Evolutionary conservation across 2,888 invertebrate species (phyloP).

Genomic region (Acrobasis repandana): DNA sequence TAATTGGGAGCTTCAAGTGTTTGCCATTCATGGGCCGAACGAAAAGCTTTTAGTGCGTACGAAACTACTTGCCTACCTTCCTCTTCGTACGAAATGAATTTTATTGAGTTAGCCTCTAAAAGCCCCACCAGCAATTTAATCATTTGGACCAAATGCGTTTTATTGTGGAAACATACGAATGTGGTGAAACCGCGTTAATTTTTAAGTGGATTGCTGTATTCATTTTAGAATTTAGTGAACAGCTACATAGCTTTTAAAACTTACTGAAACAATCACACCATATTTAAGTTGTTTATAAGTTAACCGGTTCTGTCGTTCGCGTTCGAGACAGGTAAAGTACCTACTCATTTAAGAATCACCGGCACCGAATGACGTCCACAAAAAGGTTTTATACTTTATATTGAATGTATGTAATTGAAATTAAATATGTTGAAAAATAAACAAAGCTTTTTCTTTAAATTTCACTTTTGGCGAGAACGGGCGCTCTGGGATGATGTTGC

Average conservation of each 20-base stretch:
- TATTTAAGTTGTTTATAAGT: no score
- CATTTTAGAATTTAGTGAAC: background rate
- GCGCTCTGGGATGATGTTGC: conserved; percentile 58
- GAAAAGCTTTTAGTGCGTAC: conserved; percentile 63
- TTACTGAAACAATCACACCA: no score
- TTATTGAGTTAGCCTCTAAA: conserved; percentile 61
- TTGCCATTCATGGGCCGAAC: conserved; percentile 46
- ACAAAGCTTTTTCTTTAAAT: conserved; percentile 51
- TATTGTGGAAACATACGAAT: conserved; percentile 32
- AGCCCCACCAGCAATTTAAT: conserved; percentile 57
- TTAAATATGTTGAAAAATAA: conserved; percentile 24
- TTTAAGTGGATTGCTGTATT: background rate
- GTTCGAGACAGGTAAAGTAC: no score
- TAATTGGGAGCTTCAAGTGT: conserved; percentile 53
- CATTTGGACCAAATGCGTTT: conserved; percentile 50
- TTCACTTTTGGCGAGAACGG: conserved; percentile 54
- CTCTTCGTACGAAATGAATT: conserved; percentile 56
- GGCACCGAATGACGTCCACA: no score
- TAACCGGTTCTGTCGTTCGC: no score
- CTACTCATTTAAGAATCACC: no score
- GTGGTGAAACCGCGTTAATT: background rate
- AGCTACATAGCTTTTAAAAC: background rate
- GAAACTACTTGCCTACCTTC: conserved; percentile 58
- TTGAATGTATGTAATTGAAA: background rate
- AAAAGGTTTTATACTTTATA: no score